These are phyloP conservation scores for Oncorhynchus masou DNA, from an alignment of 2,113 vertebrate species.

Conservation along the genomic window DNA sequence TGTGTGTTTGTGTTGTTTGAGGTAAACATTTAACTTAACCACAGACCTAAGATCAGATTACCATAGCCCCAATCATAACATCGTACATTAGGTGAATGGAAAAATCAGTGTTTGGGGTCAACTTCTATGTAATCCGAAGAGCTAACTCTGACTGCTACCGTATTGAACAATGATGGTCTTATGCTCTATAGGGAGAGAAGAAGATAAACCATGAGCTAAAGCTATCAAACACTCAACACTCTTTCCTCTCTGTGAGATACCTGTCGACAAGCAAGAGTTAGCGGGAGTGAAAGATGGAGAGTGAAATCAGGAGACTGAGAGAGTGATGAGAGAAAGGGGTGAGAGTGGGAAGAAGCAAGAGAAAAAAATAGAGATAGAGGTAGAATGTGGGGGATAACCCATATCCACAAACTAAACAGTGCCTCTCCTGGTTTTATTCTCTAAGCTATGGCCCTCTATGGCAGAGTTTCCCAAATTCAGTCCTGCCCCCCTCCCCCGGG, in stretches of 20 bases:
- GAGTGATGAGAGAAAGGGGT: neutral
- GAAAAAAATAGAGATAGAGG: conserved; percentile 8
- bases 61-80: neutral
- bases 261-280: conserved; percentile 19
- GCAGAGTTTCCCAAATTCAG: too few relatives aligned
- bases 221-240: conserved; percentile 39
- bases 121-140: neutral
- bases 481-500: too few relatives aligned
- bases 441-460: conserved; percentile 3
- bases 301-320: neutral
- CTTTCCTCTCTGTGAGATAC: conserved; percentile 10
- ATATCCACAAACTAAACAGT: neutral
- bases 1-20: neutral
- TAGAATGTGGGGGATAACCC: neutral
- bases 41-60: neutral
- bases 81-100: neutral
- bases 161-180: conserved; percentile 11
- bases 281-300: conserved; percentile 8
- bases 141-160: neutral
- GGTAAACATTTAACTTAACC: neutral
- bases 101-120: neutral
- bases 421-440: conserved; percentile 40
- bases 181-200: neutral
- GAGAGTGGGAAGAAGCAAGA: conserved; percentile 19
- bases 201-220: conserved; percentile 13